These are phyloP conservation scores for Pteropus alecto DNA, from an alignment of 2,113 vertebrate genomes.

Conservation along the genomic window DNA sequence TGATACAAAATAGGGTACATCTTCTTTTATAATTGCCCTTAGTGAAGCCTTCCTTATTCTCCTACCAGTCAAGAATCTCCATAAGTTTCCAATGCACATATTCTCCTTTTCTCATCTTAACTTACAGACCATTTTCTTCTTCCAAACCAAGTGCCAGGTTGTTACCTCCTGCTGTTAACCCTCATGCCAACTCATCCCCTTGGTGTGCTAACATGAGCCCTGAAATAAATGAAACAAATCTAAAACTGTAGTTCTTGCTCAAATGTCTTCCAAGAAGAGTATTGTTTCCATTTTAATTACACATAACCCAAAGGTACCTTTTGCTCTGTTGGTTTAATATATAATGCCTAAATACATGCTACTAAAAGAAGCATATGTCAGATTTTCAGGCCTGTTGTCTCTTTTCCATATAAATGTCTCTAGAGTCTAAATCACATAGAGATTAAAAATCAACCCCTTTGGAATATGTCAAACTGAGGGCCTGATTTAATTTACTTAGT, in stretches of 20 bases:
- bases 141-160: neutral
- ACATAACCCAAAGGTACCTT: neutral
- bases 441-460: slow-evolving; percentile 25
- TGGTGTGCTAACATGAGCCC: neutral
- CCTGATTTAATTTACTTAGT: neutral
- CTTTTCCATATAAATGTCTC: neutral
- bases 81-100: neutral
- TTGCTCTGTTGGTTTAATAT: neutral
- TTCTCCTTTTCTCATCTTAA: neutral
- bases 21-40: neutral
- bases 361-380: neutral
- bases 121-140: neutral
- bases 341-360: neutral
- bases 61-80: neutral
- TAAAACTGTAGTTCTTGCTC: neutral
- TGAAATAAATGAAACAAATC: neutral
- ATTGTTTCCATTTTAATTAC: neutral
- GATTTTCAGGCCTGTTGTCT: neutral
- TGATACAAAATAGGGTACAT: neutral
- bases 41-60: neutral
- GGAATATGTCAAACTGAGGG: neutral
- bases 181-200: neutral
- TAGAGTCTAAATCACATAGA: neutral
- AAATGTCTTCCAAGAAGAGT: neutral
- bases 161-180: neutral